These are phyloP conservation scores for Sphenopsis melanotis DNA, from an alignment of 2,797 vertebrate genomes.

Conservation along the genomic window DNA sequence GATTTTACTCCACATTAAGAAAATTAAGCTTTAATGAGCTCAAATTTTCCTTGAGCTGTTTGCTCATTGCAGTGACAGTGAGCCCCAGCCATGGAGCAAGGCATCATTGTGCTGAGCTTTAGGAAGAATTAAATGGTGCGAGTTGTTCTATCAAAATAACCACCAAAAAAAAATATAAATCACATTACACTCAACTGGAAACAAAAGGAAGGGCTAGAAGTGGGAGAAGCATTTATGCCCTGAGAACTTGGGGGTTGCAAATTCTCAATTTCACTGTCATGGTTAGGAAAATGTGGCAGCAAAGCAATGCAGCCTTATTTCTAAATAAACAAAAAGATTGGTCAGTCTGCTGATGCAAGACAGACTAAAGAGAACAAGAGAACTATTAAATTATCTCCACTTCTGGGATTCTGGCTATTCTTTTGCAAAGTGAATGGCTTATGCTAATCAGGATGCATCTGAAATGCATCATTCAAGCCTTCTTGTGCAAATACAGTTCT, in stretches of 20 bases:
- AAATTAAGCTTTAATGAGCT: neutral
- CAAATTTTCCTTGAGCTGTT: neutral
- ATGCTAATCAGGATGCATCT: slow-evolving; percentile 58
- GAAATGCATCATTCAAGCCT: slow-evolving; percentile 52
- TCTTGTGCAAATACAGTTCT: slow-evolving; percentile 53
- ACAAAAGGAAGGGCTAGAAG: neutral
- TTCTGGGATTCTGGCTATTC: slow-evolving; percentile 45
- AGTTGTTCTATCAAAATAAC: neutral
- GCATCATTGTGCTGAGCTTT: neutral
- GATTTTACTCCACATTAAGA: neutral
- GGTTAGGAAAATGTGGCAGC: neutral
- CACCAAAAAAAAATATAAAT: neutral
- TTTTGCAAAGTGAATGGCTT: slow-evolving; percentile 48
- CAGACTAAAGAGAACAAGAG: slow-evolving; percentile 23
- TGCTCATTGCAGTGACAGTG: neutral
- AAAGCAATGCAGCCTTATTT: neutral
- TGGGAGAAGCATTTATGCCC: neutral
- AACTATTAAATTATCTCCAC: slow-evolving; percentile 57
- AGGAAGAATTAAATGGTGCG: neutral
- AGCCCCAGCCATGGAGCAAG: neutral
- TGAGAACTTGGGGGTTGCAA: neutral
- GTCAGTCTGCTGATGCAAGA: neutral
- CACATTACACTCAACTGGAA: neutral
- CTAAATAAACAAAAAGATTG: slow-evolving; percentile 16
- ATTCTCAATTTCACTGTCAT: neutral